phyloP scores from a whole-genome alignment of 2,113 vertebrate species.

The Mionectes macconnelli region DNA sequence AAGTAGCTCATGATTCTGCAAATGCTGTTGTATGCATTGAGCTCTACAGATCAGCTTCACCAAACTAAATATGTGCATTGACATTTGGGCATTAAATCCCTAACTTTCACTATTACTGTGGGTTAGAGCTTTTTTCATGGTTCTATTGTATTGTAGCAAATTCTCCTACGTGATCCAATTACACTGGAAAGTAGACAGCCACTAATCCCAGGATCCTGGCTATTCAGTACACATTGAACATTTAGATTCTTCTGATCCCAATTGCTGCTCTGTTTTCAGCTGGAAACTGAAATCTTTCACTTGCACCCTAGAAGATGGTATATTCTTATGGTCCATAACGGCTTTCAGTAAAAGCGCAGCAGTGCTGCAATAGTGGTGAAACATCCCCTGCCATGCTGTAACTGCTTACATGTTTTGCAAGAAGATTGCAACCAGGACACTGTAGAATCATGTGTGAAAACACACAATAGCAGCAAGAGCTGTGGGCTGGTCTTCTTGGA shows the following conservation, averaged over 20 bases:
- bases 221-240: not conserved
- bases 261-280: not conserved
- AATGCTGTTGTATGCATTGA: not conserved
- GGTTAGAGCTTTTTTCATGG: rapidly evolving
- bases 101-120: not conserved
- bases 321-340: not conserved
- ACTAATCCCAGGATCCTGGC: not conserved
- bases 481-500: rapidly evolving
- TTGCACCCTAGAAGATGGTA: not conserved
- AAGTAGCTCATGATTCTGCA: not conserved
- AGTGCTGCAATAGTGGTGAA: not conserved
- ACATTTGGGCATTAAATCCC: not conserved
- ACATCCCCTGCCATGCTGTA: not conserved
- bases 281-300: not conserved
- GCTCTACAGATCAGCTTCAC: not conserved
- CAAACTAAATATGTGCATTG: not conserved
- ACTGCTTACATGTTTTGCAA: not conserved
- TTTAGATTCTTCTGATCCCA: not conserved
- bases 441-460: not conserved
- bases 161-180: not conserved
- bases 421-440: not conserved
- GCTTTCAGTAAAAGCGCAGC: not conserved
- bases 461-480: not conserved
- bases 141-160: not conserved
- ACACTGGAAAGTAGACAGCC: not conserved